phyloP scores from a whole-genome alignment of 2,888 invertebrate genomes.

The Tipula unca region DNA sequence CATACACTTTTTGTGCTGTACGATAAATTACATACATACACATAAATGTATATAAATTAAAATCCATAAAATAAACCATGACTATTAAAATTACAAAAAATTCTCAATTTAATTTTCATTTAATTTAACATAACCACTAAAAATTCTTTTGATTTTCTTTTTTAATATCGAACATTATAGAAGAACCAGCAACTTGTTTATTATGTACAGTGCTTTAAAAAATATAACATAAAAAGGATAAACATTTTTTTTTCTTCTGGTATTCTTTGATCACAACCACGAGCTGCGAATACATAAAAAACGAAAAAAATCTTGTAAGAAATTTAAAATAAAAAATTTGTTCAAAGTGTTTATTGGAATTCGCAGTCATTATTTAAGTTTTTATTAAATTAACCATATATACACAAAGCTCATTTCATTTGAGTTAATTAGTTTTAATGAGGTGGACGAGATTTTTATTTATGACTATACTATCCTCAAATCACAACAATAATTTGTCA shows the following conservation, averaged over 20 bases:
- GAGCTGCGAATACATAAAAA: neutral
- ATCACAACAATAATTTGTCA: neutral
- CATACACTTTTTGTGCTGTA: too few species aligned
- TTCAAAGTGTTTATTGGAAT: neutral
- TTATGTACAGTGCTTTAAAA: neutral
- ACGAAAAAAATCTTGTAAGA: neutral
- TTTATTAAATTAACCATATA: neutral
- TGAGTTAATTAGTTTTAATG: neutral
- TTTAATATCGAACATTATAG: neutral
- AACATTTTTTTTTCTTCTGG: neutral
- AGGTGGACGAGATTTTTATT: too few species aligned
- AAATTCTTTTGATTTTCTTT: neutral
- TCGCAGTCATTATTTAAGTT: neutral
- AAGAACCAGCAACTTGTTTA: neutral
- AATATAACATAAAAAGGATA: neutral
- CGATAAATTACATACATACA: too few species aligned
- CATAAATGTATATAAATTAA: too few species aligned
- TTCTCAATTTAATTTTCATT: neutral
- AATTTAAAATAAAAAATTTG: neutral
- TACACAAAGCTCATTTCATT: neutral
- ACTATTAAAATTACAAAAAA: too few species aligned
- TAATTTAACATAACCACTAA: neutral
- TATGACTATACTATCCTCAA: neutral
- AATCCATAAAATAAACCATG: too few species aligned
- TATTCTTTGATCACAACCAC: neutral